Evolutionary conservation across 2,888 invertebrate species (phyloP).

Genomic region (Aphidoletes aphidimyza): DNA sequence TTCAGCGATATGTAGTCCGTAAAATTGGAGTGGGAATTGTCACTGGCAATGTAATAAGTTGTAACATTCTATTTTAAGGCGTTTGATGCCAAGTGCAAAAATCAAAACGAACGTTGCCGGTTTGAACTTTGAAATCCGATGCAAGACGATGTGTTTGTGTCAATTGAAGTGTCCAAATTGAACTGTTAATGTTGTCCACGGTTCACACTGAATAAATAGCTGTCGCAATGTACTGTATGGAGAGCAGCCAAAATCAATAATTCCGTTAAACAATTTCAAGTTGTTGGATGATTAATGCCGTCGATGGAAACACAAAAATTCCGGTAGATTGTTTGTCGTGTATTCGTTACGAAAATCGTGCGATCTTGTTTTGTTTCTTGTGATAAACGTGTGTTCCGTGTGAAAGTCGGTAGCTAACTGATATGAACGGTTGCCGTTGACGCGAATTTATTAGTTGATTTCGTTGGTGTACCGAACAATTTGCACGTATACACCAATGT

Average conservation of each 20-base stretch:
- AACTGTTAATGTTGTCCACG: too few relatives aligned
- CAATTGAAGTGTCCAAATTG: background rate
- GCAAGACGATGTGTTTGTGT: background rate
- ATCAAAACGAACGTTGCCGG: background rate
- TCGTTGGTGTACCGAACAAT: background rate
- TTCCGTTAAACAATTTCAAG: background rate
- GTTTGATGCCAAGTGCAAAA: background rate
- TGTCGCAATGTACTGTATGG: too few relatives aligned
- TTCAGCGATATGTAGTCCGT: background rate
- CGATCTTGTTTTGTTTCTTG: background rate
- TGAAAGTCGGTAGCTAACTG: constrained; percentile 28
- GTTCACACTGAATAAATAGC: too few relatives aligned
- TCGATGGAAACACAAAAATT: background rate
- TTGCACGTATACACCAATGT: background rate
- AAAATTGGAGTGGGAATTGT: background rate
- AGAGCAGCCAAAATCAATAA: background rate
- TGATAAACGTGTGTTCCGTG: background rate
- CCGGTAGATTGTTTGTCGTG: too few relatives aligned
- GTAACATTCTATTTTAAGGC: constrained; percentile 27
- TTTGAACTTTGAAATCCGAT: background rate
- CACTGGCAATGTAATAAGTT: background rate
- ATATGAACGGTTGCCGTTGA: background rate
- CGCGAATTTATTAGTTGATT: constrained; percentile 21
- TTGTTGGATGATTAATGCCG: background rate
- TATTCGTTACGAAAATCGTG: too few relatives aligned